Evolutionary conservation across 2,113 vertebrate species (phyloP).

Genomic region (Promerops cafer): DNA sequence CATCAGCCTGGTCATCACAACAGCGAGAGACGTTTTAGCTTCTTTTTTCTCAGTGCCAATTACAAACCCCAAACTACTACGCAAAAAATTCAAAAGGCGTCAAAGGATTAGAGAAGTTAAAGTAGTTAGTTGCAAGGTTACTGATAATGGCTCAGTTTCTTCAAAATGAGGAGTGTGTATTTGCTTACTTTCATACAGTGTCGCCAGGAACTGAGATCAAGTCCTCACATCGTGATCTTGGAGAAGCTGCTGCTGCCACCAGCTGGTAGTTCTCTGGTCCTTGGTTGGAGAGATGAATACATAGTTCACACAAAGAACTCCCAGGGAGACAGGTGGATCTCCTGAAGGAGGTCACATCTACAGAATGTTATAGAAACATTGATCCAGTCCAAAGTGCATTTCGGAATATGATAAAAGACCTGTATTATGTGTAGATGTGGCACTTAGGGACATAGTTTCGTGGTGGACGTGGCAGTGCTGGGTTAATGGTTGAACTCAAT

Average conservation of each 20-base stretch:
- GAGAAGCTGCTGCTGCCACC: constrained; percentile 47
- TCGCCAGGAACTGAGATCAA: fast-evolving
- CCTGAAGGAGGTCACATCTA: not conserved
- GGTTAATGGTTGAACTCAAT: not conserved
- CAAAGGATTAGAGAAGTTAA: not conserved
- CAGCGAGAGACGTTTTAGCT: not conserved
- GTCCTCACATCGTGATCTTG: not conserved
- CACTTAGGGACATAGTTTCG: not conserved
- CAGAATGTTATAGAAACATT: not conserved
- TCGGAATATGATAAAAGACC: not conserved
- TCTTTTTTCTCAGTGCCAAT: not conserved
- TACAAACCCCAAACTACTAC: not conserved
- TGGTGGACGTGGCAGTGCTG: not conserved
- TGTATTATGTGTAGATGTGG: not conserved
- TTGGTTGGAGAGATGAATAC: not conserved
- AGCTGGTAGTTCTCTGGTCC: constrained; percentile 1
- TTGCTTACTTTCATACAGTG: not conserved
- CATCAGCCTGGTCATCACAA: not conserved
- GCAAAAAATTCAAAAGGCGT: not conserved
- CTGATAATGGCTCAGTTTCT: not conserved
- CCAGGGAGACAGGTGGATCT: not conserved
- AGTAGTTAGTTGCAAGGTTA: not conserved
- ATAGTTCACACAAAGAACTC: not conserved
- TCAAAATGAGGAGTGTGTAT: not conserved
- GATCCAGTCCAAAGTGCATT: not conserved